Base-by-base conservation (phyloP, 2,113 vertebrate genomes). In the Agapornis roseicollis region DNA sequence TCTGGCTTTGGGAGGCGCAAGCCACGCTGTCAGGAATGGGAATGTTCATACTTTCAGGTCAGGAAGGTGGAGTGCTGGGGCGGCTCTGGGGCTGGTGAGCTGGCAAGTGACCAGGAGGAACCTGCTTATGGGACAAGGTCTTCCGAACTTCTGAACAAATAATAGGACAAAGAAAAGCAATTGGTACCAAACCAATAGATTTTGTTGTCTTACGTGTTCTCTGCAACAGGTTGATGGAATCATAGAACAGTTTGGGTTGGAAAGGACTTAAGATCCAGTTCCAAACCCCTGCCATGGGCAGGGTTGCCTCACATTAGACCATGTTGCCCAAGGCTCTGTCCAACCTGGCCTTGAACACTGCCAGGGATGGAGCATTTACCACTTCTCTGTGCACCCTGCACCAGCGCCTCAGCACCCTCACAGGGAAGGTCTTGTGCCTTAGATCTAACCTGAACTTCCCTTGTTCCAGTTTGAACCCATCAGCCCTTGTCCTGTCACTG, bases 11-110 rank as follows among this genome's bases (percentile, higher is more conserved):
- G 13, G 33, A 39, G 24, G 0, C 55, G 10, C 47, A 17, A 19
- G 7, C n/a, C 64, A 0, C 0, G 3, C n/a, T 9, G 73, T n/a
- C 78, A 41, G 66, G 5, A 42, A 79, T 10, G 71, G 2, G 0
- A 17, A 39, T 71, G 33, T 13, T 42, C 55, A 0, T 44, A 3
- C 47, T 55, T 37, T 31, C 35, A 7, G 55, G 50, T 17, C 27
- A 60, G 55, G 74, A 64, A 64, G n/a, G 46, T 20, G 61, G 17
- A 58, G n/a, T 15, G 29, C 70, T 69, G 46, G 0, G 46, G 27
- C 31, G 50, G 68, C 19, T 22, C 58, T 19, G 47, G 4, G 74
- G 8, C 60, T 65, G 79, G 29, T 28, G 23, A 68, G 68, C 69
- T 37, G 60, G 52, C 61, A 19, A 18, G 9, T 23, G 50, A 46